A percentile compares a stretch with the other conserved stretches of the same genome.
phyloP scores from a whole-genome alignment of 2,797 vertebrate genomes.

The Molossus alvarezi region DNA sequence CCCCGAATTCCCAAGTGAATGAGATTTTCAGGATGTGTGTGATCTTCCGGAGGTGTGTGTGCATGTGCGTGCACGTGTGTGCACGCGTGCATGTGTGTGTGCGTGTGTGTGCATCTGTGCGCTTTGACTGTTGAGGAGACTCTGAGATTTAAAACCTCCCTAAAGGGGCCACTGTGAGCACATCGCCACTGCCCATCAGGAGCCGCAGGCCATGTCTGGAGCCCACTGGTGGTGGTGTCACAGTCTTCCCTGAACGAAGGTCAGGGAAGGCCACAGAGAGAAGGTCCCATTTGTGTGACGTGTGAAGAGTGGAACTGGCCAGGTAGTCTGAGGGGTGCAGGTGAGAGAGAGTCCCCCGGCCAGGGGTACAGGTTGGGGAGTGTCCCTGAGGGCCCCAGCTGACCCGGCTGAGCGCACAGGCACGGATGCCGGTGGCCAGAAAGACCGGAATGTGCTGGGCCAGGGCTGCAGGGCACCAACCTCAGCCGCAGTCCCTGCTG shows the following conservation, averaged over 20 bases:
- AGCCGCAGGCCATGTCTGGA: background rate
- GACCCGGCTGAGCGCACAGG: too few species aligned
- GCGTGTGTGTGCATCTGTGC: accelerated
- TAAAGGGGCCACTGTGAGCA: background rate
- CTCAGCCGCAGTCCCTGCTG: too few species aligned
- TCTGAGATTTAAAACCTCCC: constrained; percentile 20
- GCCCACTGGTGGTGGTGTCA: background rate
- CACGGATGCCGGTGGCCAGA: too few species aligned
- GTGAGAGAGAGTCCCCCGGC: background rate
- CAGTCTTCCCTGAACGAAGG: background rate
- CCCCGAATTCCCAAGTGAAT: background rate
- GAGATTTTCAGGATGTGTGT: background rate
- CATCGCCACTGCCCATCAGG: background rate
- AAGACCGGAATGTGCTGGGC: too few species aligned
- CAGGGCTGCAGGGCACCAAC: too few species aligned
- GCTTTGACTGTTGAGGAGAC: constrained; percentile 1
- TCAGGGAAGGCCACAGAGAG: background rate
- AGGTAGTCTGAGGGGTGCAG: background rate
- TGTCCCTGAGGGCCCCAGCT: background rate
- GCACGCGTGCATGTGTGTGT: too few species aligned
- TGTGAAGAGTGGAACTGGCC: background rate
- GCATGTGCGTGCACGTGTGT: too few species aligned
- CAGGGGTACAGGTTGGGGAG: too few species aligned
- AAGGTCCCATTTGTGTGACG: background rate
- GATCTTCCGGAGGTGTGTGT: too few species aligned